These are phyloP conservation scores for Temnothorax unifasciatus DNA, from an alignment of 2,888 invertebrate genomes.

Conservation along the genomic window DNA sequence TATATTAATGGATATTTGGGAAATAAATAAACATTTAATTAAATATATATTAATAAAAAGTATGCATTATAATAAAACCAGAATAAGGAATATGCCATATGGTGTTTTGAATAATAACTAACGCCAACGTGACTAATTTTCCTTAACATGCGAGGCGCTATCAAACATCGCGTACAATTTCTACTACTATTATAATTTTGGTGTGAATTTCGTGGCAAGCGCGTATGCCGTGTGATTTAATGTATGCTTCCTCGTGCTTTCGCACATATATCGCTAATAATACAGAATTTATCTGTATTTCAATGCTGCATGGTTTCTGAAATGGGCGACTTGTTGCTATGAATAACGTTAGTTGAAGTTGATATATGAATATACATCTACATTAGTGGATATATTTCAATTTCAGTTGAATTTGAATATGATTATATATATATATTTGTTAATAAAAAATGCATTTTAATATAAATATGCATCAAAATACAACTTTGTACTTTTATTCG, in stretches of 20 bases:
- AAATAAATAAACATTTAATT: not conserved
- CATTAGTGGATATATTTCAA: conserved; percentile 9
- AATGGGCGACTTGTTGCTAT: conserved; percentile 53
- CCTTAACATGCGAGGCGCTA: not conserved
- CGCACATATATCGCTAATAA: conserved; percentile 48
- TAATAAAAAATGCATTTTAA: conserved; percentile 9
- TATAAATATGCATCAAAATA: not conserved
- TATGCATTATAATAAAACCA: not conserved
- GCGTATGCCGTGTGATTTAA: conserved; percentile 41
- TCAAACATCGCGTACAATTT: conserved; percentile 37
- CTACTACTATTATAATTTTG: conserved; percentile 41
- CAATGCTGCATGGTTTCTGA: conserved; percentile 44
- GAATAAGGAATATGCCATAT: not conserved
- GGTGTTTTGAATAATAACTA: not conserved
- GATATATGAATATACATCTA: conserved; percentile 8
- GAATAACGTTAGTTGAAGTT: conserved; percentile 31
- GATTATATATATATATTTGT: not conserved
- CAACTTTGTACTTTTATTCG: not conserved
- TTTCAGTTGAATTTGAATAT: not conserved
- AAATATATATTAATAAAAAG: not conserved
- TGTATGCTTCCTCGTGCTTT: conserved; percentile 37
- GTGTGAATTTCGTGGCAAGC: conserved; percentile 15
- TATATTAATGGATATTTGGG: not conserved
- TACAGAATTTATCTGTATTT: conserved; percentile 47
- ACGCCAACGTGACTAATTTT: conserved; percentile 1